Evolutionary conservation across 2,113 vertebrate species (phyloP).

Genomic region (Mesocricetus auratus): DNA sequence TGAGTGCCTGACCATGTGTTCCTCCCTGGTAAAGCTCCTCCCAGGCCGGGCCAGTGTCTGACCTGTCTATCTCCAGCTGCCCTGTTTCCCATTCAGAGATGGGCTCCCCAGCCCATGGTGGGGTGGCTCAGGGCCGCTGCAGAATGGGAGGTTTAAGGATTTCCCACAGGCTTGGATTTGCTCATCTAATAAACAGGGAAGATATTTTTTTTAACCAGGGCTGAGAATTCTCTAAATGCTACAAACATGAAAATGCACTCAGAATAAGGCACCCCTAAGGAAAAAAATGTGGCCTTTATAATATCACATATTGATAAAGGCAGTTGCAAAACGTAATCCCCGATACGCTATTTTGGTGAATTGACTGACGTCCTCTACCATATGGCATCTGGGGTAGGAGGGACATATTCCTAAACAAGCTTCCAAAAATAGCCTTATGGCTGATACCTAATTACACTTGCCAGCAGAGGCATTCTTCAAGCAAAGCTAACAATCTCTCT

Average conservation of each 20-base stretch:
- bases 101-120: not conserved
- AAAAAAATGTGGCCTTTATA: slow-evolving; percentile 31
- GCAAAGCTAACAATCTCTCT: slow-evolving; percentile 82
- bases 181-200: slow-evolving; percentile 60
- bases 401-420: slow-evolving; percentile 80
- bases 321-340: slow-evolving; percentile 67
- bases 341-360: slow-evolving; percentile 73
- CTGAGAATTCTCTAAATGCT: slow-evolving; percentile 71
- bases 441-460: slow-evolving; percentile 81
- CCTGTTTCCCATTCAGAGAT: not conserved
- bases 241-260: slow-evolving; percentile 75
- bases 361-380: slow-evolving; percentile 63
- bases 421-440: slow-evolving; percentile 83
- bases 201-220: slow-evolving; percentile 63
- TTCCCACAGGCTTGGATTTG: slow-evolving; percentile 33
- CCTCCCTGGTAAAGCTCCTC: not conserved
- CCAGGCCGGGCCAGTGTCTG: not conserved
- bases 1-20: not conserved
- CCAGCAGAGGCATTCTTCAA: slow-evolving; percentile 80
- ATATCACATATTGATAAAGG: slow-evolving; percentile 58
- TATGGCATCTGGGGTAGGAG: slow-evolving; percentile 61
- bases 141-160: slow-evolving; percentile 47
- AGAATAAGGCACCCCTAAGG: slow-evolving; percentile 66
- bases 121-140: not conserved
- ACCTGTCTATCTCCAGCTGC: not conserved